Percentiles rank a stretch among this genome's conserved stretches.
Evolutionary conservation across 2,888 invertebrate genomes (phyloP).

Genomic region (Cantharis nigra): DNA sequence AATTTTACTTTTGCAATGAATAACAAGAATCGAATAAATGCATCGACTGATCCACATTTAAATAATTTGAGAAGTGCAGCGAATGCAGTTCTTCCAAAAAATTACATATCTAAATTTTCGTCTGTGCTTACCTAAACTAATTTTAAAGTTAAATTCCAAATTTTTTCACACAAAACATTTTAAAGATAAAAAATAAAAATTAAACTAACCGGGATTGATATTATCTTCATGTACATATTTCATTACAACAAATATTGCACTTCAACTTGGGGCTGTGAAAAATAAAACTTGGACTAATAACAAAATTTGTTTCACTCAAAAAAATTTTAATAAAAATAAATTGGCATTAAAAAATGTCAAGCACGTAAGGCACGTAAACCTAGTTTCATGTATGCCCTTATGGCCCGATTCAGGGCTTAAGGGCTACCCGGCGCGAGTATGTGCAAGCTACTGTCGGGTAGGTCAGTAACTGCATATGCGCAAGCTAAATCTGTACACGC

Average conservation of each 20-base stretch:
- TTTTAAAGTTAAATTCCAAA: background rate
- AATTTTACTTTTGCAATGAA: background rate
- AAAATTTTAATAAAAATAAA: slow-evolving; percentile 9
- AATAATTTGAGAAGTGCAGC: background rate
- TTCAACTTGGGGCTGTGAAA: slow-evolving; percentile 29
- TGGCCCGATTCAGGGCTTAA: slow-evolving; percentile 52
- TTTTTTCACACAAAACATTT: background rate
- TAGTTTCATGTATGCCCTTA: slow-evolving; percentile 47
- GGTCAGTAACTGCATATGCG: slow-evolving; percentile 57
- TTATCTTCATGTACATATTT: slow-evolving; percentile 49
- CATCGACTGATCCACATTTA: background rate
- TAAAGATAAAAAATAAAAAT: slow-evolving; percentile 27
- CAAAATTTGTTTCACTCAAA: slow-evolving; percentile 18
- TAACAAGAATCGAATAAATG: background rate
- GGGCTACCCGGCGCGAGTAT: slow-evolving; percentile 50
- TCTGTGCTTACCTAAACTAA: background rate
- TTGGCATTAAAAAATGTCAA: slow-evolving; percentile 9
- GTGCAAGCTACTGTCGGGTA: slow-evolving; percentile 55
- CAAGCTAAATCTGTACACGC: slow-evolving; percentile 40
- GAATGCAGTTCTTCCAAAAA: background rate
- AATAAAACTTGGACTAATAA: slow-evolving; percentile 20
- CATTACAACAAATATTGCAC: slow-evolving; percentile 40
- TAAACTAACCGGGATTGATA: slow-evolving; percentile 43
- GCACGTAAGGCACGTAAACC: slow-evolving; percentile 39
- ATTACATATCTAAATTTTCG: background rate